These are phyloP conservation scores for Lytechinus variegatus DNA, from an alignment of 35 echinoderm and acorn worm genomes.

Conservation along the genomic window DNA sequence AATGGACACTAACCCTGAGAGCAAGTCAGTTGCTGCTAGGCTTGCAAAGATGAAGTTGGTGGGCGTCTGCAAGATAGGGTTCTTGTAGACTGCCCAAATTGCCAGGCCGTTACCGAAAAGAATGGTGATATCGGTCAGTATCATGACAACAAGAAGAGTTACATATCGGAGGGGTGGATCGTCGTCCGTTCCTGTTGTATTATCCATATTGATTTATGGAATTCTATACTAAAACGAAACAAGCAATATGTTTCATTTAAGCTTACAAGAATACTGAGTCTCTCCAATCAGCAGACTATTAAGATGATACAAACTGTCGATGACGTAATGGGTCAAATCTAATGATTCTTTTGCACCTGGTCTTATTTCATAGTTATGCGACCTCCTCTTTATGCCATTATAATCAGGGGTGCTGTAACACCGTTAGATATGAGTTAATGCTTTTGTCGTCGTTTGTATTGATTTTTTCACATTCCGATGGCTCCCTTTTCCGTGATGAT, in stretches of 20 bases:
- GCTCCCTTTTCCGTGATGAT: no score
- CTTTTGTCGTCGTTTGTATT: no score
- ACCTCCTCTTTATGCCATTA: no score
- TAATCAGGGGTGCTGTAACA: no score
- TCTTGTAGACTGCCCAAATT: not conserved
- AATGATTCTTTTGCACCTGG: not conserved
- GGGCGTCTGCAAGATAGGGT: conserved; percentile 6
- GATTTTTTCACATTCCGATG: no score
- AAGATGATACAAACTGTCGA: not conserved
- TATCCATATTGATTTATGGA: not conserved
- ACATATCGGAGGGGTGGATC: not conserved
- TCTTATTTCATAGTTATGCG: no score
- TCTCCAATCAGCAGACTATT: no score
- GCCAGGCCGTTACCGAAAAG: not conserved
- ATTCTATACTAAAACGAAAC: not conserved
- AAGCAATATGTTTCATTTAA: not conserved
- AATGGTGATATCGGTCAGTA: not conserved
- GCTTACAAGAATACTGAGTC: no score
- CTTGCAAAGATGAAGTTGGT: not conserved
- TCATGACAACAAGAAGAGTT: not conserved
- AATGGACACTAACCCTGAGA: not conserved
- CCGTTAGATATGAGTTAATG: no score
- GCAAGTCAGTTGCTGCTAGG: not conserved
- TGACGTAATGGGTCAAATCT: not conserved
- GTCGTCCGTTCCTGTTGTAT: not conserved